Evolutionary conservation across 2,888 invertebrate genomes (phyloP).

Genomic region (Chironomus tentans): DNA sequence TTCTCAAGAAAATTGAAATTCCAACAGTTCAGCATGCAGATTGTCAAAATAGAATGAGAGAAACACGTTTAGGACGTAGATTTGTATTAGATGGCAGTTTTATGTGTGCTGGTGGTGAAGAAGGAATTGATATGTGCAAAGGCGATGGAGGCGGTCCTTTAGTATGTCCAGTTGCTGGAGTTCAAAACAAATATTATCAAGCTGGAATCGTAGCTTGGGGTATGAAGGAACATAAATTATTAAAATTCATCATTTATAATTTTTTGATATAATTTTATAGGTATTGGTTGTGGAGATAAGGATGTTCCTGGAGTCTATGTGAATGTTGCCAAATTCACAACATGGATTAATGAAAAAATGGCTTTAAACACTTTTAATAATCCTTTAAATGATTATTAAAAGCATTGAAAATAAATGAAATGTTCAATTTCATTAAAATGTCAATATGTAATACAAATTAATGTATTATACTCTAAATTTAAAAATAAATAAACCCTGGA

Average conservation of each 20-base stretch:
- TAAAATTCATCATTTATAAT: background rate
- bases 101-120: conserved; percentile 70
- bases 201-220: conserved; percentile 74
- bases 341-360: conserved; percentile 53
- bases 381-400: too few species aligned
- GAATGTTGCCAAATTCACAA: conserved; percentile 52
- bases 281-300: conserved; percentile 63
- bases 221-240: background rate
- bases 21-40: conserved; percentile 51
- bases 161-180: conserved; percentile 56
- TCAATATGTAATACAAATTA: too few species aligned
- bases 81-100: conserved; percentile 60
- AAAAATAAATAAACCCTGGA: too few species aligned
- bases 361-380: too few species aligned
- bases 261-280: conserved; percentile 61
- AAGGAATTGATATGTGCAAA: conserved; percentile 47
- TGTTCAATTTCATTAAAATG: too few species aligned
- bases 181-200: conserved; percentile 34
- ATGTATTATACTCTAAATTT: too few species aligned
- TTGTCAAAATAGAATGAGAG: conserved; percentile 44
- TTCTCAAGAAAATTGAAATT: conserved; percentile 60
- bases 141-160: conserved; percentile 51
- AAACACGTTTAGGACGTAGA: conserved; percentile 47
- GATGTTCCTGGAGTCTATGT: conserved; percentile 63
- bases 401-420: too few species aligned